Evolutionary conservation across 2,797 vertebrate genomes (phyloP).

Genomic region (Taeniopygia guttata): DNA sequence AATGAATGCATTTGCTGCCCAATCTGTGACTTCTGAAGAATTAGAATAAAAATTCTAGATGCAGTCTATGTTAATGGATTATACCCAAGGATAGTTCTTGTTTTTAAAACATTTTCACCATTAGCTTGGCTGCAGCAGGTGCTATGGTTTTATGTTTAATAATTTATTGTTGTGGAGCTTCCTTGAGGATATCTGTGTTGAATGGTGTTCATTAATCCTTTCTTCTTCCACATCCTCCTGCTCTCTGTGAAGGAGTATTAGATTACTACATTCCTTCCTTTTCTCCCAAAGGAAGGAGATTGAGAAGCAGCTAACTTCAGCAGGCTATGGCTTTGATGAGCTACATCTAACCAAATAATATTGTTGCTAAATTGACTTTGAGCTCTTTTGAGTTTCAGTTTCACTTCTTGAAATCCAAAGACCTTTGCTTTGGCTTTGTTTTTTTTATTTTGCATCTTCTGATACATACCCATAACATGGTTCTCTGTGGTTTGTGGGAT

Average conservation of each 20-base stretch:
- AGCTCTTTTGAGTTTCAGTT: background rate
- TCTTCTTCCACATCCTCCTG: constrained; percentile 17
- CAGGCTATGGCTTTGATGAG: background rate
- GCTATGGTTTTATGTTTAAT: constrained; percentile 62
- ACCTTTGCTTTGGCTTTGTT: rapidly evolving
- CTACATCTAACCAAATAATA: background rate
- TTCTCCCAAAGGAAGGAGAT: background rate
- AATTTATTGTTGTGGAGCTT: constrained; percentile 45
- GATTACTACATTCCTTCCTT: background rate
- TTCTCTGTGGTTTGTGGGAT: rapidly evolving
- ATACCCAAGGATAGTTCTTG: background rate
- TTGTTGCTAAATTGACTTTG: background rate
- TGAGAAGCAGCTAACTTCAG: background rate
- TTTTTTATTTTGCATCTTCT: background rate
- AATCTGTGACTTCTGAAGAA: constrained; percentile 59
- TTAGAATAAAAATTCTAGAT: constrained; percentile 22
- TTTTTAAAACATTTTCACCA: constrained; percentile 51
- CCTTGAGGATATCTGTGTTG: constrained; percentile 35
- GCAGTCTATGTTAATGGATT: constrained; percentile 35
- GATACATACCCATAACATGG: background rate
- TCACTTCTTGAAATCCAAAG: background rate
- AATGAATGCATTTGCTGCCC: constrained; percentile 49
- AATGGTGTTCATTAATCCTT: constrained; percentile 57
- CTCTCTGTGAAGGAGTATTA: background rate
- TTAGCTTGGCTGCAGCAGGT: constrained; percentile 57